A percentile compares a stretch with the other conserved stretches of the same genome.
Conservation (phyloP, 2,113 vertebrate genomes). For the Stigmatopora nigra region DNA sequence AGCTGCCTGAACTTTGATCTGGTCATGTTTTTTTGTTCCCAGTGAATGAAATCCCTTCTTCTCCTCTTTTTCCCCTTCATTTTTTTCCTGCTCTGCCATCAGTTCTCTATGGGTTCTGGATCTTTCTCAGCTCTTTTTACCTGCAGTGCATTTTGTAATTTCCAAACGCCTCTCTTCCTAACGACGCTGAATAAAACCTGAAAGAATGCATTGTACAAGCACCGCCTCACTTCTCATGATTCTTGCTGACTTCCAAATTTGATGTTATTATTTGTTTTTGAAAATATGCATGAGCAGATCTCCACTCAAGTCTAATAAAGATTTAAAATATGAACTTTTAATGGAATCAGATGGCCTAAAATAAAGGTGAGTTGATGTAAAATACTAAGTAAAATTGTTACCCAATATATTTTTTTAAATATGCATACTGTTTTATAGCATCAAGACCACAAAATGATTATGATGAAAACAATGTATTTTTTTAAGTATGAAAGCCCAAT, state of each 20-base stretch:
- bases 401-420: no score
- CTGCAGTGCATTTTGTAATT: constrained; percentile 76
- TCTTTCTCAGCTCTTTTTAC: constrained; percentile 72
- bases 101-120: constrained; percentile 59
- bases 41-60: constrained; percentile 60
- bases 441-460: no score
- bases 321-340: no score
- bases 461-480: no score
- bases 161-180: constrained; percentile 72
- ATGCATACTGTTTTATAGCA: no score
- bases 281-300: no score
- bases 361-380: no score
- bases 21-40: constrained; percentile 67
- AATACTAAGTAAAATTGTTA: no score
- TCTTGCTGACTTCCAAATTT: background rate
- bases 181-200: constrained; percentile 74
- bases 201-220: constrained; percentile 72
- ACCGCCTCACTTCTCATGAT: constrained; percentile 25
- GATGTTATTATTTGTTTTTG: no score
- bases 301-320: no score
- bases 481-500: no score
- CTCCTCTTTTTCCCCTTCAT: constrained; percentile 38
- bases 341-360: no score
- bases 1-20: constrained; percentile 71
- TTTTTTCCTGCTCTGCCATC: constrained; percentile 43